A percentile compares a stretch with the other conserved stretches of the same genome.
Conservation (phyloP, 2,797 vertebrate genomes). For the Melanotaenia trifasciata region DNA sequence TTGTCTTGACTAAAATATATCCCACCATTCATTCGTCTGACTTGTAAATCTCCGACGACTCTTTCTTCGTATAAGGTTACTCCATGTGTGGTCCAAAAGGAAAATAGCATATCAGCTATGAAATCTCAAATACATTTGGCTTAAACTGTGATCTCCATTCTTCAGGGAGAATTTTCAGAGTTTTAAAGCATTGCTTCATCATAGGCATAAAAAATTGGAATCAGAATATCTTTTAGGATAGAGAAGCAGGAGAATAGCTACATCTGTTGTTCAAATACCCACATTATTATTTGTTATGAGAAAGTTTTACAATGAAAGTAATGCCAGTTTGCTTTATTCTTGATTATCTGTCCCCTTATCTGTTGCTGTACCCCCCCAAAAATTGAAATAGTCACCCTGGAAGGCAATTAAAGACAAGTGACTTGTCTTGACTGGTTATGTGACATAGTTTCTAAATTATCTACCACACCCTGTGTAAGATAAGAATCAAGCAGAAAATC, state of each 20-base stretch:
- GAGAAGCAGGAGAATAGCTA: not conserved
- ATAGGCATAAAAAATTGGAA: not conserved
- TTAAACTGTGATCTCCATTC: not conserved
- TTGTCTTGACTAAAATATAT: constrained; percentile 26
- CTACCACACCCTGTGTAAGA: not conserved
- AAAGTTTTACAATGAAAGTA: not conserved
- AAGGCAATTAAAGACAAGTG: not conserved
- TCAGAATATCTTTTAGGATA: not conserved
- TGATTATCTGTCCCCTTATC: not conserved
- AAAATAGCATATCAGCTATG: constrained; percentile 7
- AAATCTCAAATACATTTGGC: constrained; percentile 3
- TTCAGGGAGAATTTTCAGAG: not conserved
- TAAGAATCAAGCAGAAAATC: constrained; percentile 7
- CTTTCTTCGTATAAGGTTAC: constrained; percentile 15
- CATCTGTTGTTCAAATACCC: not conserved
- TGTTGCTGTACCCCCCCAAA: not conserved
- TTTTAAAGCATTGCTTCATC: constrained; percentile 2
- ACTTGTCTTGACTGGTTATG: not conserved
- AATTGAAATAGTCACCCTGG: not conserved
- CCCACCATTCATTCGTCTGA: constrained; percentile 27
- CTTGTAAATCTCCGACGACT: constrained; percentile 23
- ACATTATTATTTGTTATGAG: not conserved
- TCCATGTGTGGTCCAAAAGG: constrained; percentile 32
- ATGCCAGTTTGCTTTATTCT: not conserved
- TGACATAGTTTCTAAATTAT: not conserved